Evolutionary conservation across 1,140 invertebrate species (phyloP), one percentile per base, ranked within the genome.

Genomic region (Drosophila nigrodunni): DNA sequence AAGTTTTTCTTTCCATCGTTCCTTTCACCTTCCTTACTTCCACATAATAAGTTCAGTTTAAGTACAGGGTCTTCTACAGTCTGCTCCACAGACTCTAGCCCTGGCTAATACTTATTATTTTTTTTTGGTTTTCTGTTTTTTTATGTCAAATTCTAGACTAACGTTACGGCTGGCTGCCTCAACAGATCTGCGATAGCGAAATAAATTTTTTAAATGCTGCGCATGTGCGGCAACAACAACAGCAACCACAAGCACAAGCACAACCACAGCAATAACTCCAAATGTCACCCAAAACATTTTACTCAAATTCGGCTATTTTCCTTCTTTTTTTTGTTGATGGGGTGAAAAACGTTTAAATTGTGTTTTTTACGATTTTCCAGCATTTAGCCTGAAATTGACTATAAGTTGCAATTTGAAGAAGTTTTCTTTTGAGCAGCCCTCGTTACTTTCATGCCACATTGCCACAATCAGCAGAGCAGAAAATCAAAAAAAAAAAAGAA

Each of bases 81-180:
- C 25, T 4, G 6, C 25, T 30, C 6, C 4, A 4, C 25, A 30
- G 25, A 3, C 25, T 30, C 0, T 30, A 30, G 25, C 25, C 25
- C 2, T 30, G 3, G 25, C 25, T 30, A 30, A 5, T 30, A 30
- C 25, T 30, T 30, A 30, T 30, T 21, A 21, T 41, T 49, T 13
- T 60, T 60, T 61, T 7, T 43, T 52, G 35, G 11, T 61, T 7
- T 54, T 46, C 50, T 8, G 35, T 46, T 55, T 62, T 57, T 78
- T 80, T 67, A 61, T 78, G 62, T 78, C 74, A 75, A 83, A 67
- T 83, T 87, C 77, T 83, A 78, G 54, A 21, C 49, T 54, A 69
- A 58, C 69, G 74, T 88, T 88, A 89, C 85, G 77, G 74, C 46
- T 75, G 80, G 85, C 78, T 89, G 86, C 77, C 68, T 83, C 68